A percentile compares a stretch with the other conserved stretches of the same genome.
Evolutionary conservation across 2,797 vertebrate species (phyloP).

Genomic region (Mycteria americana): DNA sequence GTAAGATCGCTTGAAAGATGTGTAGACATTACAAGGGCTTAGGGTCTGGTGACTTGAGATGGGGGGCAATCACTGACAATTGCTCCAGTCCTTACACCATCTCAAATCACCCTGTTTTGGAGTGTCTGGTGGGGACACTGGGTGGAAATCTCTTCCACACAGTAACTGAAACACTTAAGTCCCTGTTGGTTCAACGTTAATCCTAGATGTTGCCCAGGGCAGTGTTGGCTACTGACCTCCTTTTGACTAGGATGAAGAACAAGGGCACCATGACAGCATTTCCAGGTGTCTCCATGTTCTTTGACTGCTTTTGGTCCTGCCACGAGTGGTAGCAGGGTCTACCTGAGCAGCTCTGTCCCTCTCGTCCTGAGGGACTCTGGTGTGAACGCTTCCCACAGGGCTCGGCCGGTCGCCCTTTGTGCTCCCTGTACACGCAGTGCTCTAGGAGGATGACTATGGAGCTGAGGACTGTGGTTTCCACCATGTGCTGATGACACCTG

Average conservation of each 20-base stretch:
- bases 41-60: not conserved
- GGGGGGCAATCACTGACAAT: not conserved
- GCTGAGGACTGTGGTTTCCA: not conserved
- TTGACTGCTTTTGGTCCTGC: not conserved
- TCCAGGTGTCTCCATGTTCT: not conserved
- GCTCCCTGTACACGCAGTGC: not conserved
- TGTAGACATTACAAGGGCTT: not conserved
- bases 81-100: not conserved
- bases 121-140: not conserved
- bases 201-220: not conserved
- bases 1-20: not conserved
- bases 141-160: not conserved
- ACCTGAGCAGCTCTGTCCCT: not conserved
- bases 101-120: not conserved
- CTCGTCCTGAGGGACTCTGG: not conserved
- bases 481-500: not conserved
- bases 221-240: not conserved
- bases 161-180: not conserved
- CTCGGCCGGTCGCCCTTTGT: fast-evolving
- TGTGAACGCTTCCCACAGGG: not conserved
- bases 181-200: not conserved
- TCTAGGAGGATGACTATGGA: not conserved
- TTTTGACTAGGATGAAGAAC: not conserved
- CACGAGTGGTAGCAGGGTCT: not conserved
- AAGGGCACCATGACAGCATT: not conserved